phyloP scores from a whole-genome alignment of 2,113 vertebrate genomes.

The Misgurnus anguillicaudatus region DNA sequence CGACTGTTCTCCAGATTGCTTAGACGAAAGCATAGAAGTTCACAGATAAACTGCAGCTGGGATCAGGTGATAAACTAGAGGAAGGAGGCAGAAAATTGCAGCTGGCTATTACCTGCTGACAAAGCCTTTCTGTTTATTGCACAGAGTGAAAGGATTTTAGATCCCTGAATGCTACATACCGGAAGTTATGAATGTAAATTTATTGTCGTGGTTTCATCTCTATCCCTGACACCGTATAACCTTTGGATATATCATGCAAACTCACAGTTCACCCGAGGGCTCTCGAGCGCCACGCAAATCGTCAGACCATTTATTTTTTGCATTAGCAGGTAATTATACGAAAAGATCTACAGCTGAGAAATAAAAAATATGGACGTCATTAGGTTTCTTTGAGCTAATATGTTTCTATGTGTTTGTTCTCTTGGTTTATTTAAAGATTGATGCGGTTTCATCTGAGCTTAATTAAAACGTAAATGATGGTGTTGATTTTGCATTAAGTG shows the following conservation, averaged over 20 bases:
- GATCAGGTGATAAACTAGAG: slow-evolving; percentile 57
- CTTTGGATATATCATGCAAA: slow-evolving; percentile 24
- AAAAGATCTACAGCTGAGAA: slow-evolving; percentile 6
- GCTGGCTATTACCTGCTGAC: slow-evolving; percentile 58
- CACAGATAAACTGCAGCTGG: slow-evolving; percentile 47
- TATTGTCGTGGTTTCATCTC: slow-evolving; percentile 30
- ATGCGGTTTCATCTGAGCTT: slow-evolving; percentile 68
- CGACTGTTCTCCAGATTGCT: slow-evolving; percentile 38
- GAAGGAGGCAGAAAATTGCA: slow-evolving; percentile 51
- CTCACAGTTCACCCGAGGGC: slow-evolving; percentile 11
- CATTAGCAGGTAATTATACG: slow-evolving; percentile 17
- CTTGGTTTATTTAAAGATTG: slow-evolving; percentile 64
- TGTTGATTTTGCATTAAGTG: slow-evolving; percentile 61
- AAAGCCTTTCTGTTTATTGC: slow-evolving; percentile 49
- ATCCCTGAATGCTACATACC: slow-evolving; percentile 36
- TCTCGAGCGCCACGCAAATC: background rate
- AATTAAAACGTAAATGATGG: slow-evolving; percentile 74
- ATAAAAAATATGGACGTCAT: background rate
- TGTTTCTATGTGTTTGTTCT: slow-evolving; percentile 33
- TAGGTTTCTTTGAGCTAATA: slow-evolving; percentile 27
- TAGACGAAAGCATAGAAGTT: slow-evolving; percentile 38
- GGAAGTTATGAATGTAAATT: slow-evolving; percentile 45
- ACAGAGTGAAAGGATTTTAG: slow-evolving; percentile 38
- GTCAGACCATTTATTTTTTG: background rate
- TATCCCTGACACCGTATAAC: slow-evolving; percentile 1